Evolutionary conservation across 1,140 invertebrate genomes (phyloP).

Genomic region (Littorina saxatilis): DNA sequence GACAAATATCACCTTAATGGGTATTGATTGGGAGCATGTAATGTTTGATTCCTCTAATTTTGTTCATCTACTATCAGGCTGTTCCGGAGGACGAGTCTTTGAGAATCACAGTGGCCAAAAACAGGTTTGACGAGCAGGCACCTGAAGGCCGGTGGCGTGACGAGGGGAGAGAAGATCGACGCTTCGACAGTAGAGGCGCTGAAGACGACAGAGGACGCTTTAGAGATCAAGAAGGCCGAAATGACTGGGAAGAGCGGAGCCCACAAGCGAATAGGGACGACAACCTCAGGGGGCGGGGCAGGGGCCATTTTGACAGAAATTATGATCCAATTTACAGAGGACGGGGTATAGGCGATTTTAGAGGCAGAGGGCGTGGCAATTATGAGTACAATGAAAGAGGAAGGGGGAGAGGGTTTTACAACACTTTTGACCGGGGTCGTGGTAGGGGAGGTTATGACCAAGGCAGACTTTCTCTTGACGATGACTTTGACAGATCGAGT

Average conservation of each 20-base stretch:
- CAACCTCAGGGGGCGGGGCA: background rate
- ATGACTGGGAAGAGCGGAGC: background rate
- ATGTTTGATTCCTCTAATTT: no score
- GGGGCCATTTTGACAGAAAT: background rate
- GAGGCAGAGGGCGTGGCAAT: conserved; percentile 26
- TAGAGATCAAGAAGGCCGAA: background rate
- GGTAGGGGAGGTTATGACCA: background rate
- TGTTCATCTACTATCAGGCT: no score
- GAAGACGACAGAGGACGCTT: conserved; percentile 12
- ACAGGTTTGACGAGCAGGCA: conserved; percentile 50
- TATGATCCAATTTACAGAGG: conserved; percentile 23
- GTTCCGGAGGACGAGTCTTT: conserved; percentile 50
- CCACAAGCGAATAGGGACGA: no score
- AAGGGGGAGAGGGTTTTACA: background rate
- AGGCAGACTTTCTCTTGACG: background rate
- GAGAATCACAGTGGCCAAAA: conserved; percentile 69
- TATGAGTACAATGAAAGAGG: conserved; percentile 6
- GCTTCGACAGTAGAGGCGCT: background rate
- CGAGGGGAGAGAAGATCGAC: background rate
- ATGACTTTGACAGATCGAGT: background rate
- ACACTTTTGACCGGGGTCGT: background rate
- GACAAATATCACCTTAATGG: no score
- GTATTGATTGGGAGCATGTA: no score
- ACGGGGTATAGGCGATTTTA: conserved; percentile 17
- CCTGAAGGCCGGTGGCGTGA: background rate